Base-by-base conservation (phyloP, 2,888 invertebrate genomes). In the Drosophila flavopinicola region DNA sequence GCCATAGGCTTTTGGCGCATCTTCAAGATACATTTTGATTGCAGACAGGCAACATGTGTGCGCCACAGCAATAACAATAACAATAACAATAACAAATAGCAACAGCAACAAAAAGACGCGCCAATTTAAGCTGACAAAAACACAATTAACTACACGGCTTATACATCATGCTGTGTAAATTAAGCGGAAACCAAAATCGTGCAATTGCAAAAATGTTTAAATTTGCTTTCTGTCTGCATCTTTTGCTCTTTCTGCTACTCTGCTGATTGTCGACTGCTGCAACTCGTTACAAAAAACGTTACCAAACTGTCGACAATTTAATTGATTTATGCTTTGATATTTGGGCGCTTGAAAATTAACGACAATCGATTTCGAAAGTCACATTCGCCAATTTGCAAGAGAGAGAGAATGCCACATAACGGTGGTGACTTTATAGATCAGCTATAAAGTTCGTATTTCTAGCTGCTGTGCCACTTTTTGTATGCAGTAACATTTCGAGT, bases 91-190 rank as follows among this genome's bases (percentile, higher is more conserved):
- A 35, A 32, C 41, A 64, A 53, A 17, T 5, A 47, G n/a, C n/a
- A n/a, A n/a, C n/a, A n/a, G n/a, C n/a, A 6, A 15, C 3, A 58
- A 63, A 70, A 60, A 48, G 59, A n/a, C n/a, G n/a, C 2, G 20
- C 58, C 78, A 75, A 75, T 80, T 75, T 42, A 35, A 64, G 41
- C 77, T 79, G 74, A 77, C 77, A 82, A 69, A 75, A 68, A 75
- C 63, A 78, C 76, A 79, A 79, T 82, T 79, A 76, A 64, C 59
- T 56, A 57, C 51, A 79, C 48, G 78, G 51, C 70, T 65, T 67
- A 58, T 49, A 61, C 61, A 29, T 45, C 38, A 70, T 61, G 61
- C 47, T 27, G 35, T 27, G 35, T 54, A 66, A 77, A 73, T 78
- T 66, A 60, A 78, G 60, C 73, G 78, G 78, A 82, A 78, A 70